phyloP scores from a whole-genome alignment of 2,888 invertebrate species.

The Gymnocheta viridis region DNA sequence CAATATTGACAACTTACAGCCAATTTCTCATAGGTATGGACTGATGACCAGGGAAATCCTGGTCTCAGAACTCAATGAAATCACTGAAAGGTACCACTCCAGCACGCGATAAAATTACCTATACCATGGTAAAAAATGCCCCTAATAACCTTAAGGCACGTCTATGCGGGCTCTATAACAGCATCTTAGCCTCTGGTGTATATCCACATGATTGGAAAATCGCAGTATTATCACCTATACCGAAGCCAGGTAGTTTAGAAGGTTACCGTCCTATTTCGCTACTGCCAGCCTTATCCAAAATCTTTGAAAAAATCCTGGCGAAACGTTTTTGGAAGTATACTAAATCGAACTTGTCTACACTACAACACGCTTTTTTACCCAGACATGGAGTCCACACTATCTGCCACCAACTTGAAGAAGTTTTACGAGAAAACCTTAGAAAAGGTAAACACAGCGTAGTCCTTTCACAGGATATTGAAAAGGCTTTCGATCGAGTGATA shows the following conservation, averaged over 20 bases:
- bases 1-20: background rate
- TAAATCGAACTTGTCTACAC: background rate
- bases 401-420: constrained; percentile 12
- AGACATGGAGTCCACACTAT: background rate
- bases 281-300: background rate
- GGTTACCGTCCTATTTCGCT: background rate
- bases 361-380: background rate
- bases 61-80: background rate
- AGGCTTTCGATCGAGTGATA: too few species aligned
- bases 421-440: background rate
- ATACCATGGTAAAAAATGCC: background rate
- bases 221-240: too few species aligned
- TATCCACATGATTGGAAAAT: too few species aligned
- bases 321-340: background rate
- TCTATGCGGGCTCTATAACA: background rate
- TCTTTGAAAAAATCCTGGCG: background rate
- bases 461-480: too few species aligned
- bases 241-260: background rate
- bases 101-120: too few species aligned
- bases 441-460: too few species aligned
- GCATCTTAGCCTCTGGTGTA: background rate
- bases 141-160: background rate
- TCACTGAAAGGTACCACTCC: background rate
- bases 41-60: too few species aligned
- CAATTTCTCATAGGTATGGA: too few species aligned